Evolutionary conservation across 2,113 vertebrate genomes (phyloP).

Genomic region (Phyllopteryx taeniolatus): DNA sequence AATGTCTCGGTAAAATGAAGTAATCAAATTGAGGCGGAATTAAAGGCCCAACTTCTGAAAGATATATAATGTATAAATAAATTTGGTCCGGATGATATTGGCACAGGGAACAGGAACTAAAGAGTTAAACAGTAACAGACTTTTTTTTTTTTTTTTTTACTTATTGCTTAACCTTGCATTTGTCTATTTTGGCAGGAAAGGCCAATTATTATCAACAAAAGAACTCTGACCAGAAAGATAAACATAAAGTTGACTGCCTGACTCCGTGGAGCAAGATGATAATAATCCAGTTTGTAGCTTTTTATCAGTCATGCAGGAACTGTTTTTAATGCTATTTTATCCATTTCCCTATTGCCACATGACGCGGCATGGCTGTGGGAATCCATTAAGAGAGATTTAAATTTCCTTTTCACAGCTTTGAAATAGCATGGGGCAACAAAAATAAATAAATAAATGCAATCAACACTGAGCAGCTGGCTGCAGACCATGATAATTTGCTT

Average conservation of each 20-base stretch:
- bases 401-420: slow-evolving; percentile 55
- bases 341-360: slow-evolving; percentile 52
- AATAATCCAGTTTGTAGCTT: slow-evolving; percentile 30
- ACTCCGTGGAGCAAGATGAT: slow-evolving; percentile 32
- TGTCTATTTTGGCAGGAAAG: slow-evolving; percentile 15
- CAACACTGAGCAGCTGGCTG: slow-evolving; percentile 48
- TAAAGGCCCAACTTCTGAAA: not conserved
- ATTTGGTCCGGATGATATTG: not conserved
- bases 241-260: slow-evolving; percentile 37
- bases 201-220: slow-evolving; percentile 26
- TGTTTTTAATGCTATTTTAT: slow-evolving; percentile 52
- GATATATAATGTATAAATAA: not conserved
- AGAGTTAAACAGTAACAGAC: not conserved
- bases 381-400: slow-evolving; percentile 54
- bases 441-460: slow-evolving; percentile 39
- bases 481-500: slow-evolving; percentile 43
- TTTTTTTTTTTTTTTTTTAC: not conserved
- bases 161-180: slow-evolving; percentile 7
- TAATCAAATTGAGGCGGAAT: not conserved
- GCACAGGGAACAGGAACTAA: not conserved
- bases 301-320: slow-evolving; percentile 53
- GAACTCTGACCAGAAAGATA: slow-evolving; percentile 35
- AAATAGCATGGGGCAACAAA: slow-evolving; percentile 34
- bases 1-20: not conserved
- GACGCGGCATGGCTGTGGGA: slow-evolving; percentile 52